Evolutionary conservation across 2,888 invertebrate species (phyloP), one percentile per base, ranked within the genome.

Genomic region (Leptinotarsa tumamoca): DNA sequence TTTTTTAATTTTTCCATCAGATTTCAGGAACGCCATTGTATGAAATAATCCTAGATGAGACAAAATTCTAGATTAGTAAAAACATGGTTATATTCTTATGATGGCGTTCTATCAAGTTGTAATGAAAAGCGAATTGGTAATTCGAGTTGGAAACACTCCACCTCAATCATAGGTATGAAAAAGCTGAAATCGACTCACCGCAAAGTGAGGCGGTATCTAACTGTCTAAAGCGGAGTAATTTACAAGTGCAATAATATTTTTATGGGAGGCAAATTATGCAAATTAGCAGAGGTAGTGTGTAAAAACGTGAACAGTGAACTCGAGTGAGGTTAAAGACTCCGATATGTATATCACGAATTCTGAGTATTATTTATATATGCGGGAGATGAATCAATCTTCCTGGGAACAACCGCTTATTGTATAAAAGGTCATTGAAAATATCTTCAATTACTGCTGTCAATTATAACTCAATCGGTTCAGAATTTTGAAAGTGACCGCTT

Each of bases 181-280:
- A 58, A 58, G 58, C 23, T 58, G 23, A 58, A 23, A 58, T 14
- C 58, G 15, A 23, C 58, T 58, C 58, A 33, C 63, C 63, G 43
- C 63, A 43, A 33, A 63, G n/a, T 61, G 63, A 63, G 43, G 43
- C 54, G 21, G 27, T 33, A 10, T 33, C 51, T 68, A 68, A 23
- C 27, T 50, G 58, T 58, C 58, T 58, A n/a, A 10, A 58, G 10
- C 58, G 23, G 23, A 4, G 68, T 58, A 70, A 70, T 49, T 70
- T 70, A 70, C 70, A 49, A 18, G 58, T 70, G 70, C 61, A 70
- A 51, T 70, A 58, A 70, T 58, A 69, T 43, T 69, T 54, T 70
- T 23, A 43, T 56, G 58, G 49, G 14, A 43, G 61, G n/a, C 49
- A 15, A 50, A 70, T 70, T 70, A 70, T 70, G 70, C 61, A 70